Percentiles rank a stretch among this genome's conserved stretches.
Evolutionary conservation across 2,888 invertebrate species (phyloP).

Genomic region (Drosophila lacicola): DNA sequence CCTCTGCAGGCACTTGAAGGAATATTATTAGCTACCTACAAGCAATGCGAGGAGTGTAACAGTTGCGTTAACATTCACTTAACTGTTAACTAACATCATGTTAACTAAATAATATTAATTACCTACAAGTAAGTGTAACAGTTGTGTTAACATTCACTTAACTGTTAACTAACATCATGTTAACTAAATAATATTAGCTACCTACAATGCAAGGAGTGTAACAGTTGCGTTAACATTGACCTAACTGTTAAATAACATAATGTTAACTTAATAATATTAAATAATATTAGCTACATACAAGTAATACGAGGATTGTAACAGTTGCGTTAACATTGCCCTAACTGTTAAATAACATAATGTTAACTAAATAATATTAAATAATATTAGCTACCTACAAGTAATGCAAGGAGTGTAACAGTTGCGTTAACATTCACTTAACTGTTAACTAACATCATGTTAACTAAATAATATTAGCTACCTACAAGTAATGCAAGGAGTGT

Average conservation of each 20-base stretch:
- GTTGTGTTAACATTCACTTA: too few relatives aligned
- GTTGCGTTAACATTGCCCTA: not conserved
- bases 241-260: too few relatives aligned
- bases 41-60: not conserved
- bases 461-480: not conserved
- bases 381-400: not conserved
- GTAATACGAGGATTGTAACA: not conserved
- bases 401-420: not conserved
- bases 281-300: too few relatives aligned
- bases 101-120: not conserved
- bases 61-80: not conserved
- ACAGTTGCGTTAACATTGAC: too few relatives aligned
- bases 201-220: too few relatives aligned
- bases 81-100: not conserved
- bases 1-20: constrained; percentile 4
- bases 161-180: too few relatives aligned
- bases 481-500: too few relatives aligned
- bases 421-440: not conserved
- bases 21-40: not conserved
- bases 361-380: not conserved
- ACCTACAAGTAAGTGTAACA: too few relatives aligned
- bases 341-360: not conserved
- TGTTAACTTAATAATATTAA: too few relatives aligned
- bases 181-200: too few relatives aligned
- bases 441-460: not conserved